Evolutionary conservation across 2,888 invertebrate genomes (phyloP).

Genomic region (Ichneumon xanthorius): DNA sequence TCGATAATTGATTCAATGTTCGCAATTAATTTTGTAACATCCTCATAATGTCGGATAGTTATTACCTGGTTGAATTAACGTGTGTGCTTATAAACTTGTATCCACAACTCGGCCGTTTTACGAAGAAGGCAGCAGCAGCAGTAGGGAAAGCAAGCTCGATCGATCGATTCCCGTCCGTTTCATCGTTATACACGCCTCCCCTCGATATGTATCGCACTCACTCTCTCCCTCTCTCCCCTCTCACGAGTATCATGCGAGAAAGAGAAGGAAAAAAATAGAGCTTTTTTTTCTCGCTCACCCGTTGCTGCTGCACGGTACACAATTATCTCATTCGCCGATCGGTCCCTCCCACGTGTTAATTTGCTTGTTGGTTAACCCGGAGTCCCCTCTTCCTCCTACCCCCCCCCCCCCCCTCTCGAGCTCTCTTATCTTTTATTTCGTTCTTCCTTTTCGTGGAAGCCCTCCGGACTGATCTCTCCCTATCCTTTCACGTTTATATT

Average conservation of each 20-base stretch:
- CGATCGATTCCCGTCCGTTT: constrained; percentile 62
- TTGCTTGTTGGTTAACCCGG: constrained; percentile 83
- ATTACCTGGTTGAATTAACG: constrained; percentile 32
- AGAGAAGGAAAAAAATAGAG: constrained; percentile 53
- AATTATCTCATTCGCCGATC: constrained; percentile 83
- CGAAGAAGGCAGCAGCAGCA: constrained; percentile 4
- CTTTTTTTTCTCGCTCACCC: constrained; percentile 71
- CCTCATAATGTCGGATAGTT: constrained; percentile 31
- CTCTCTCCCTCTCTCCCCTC: constrained; percentile 25
- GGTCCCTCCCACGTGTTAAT: constrained; percentile 85
- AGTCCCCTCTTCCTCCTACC: constrained; percentile 64
- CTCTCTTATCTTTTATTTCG: constrained; percentile 65
- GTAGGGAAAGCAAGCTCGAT: constrained; percentile 55
- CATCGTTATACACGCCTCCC: constrained; percentile 59
- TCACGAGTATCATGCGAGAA: constrained; percentile 20
- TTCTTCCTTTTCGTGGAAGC: constrained; percentile 70
- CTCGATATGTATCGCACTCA: constrained; percentile 40
- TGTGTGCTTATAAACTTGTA: constrained; percentile 7
- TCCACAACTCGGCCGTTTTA: constrained; percentile 31
- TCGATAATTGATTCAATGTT: constrained; percentile 40
- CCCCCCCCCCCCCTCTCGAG: constrained; percentile 60
- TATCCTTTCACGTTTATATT: constrained; percentile 54
- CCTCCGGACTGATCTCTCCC: constrained; percentile 59
- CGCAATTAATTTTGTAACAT: constrained; percentile 43
- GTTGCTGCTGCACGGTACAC: constrained; percentile 75